These are phyloP conservation scores for Pandemis heparana DNA, from an alignment of 2,888 invertebrate genomes.

Conservation along the genomic window DNA sequence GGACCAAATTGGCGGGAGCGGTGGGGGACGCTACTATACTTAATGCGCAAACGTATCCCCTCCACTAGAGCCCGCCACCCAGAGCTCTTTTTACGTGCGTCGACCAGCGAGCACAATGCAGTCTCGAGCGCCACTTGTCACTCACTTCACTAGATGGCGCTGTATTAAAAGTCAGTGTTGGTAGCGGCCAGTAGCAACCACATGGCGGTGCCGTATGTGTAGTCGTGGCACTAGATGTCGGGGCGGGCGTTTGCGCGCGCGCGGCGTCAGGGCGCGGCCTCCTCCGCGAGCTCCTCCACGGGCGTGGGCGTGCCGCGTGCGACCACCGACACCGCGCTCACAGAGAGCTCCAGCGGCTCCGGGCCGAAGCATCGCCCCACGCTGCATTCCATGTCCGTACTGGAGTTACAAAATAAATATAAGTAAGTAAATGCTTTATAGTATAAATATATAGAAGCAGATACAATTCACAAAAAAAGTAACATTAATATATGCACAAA, in stretches of 20 bases:
- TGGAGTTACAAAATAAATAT: conserved; percentile 44
- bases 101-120: too few species aligned
- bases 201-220: not conserved
- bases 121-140: not conserved
- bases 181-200: not conserved
- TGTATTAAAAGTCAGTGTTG: not conserved
- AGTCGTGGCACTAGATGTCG: conserved; percentile 1
- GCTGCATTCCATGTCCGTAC: conserved; percentile 82
- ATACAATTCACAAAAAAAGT: too few species aligned
- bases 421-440: too few species aligned
- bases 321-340: conserved; percentile 60
- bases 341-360: conserved; percentile 70
- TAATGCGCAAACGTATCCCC: too few species aligned
- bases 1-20: too few species aligned
- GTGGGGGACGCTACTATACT: too few species aligned
- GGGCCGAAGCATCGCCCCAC: conserved; percentile 70
- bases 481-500: too few species aligned
- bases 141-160: conserved; percentile 12
- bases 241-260: conserved; percentile 24
- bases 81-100: too few species aligned
- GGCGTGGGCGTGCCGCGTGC: conserved; percentile 56
- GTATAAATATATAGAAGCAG: too few species aligned
- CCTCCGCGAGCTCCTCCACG: conserved; percentile 74
- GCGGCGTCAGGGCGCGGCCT: conserved; percentile 77
- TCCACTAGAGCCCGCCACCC: too few species aligned